Evolutionary conservation across 92 coral and sea anemone species (phyloP), one percentile per base, ranked within the genome.

Genomic region (Umimayanthus chanpuru): DNA sequence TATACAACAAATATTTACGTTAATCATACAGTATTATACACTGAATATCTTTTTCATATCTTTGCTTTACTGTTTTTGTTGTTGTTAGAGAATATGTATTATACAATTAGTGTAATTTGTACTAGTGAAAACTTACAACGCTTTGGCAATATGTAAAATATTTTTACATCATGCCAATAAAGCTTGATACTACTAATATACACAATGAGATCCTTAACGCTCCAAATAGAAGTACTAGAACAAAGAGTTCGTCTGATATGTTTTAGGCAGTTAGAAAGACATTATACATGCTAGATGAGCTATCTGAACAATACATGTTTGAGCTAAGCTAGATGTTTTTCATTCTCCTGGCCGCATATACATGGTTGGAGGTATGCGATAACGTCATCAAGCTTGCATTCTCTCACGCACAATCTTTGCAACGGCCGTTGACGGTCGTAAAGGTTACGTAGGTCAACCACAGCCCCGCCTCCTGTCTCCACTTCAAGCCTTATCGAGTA

Each of bases 341-440:
- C 25, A 61, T 61, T 61, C 68, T 25, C n/a, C 68, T 61, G 68
- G 68, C 68, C 26, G 68, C 68, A 61, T 18, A 61, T 61, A 25
- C 68, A 61, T 61, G 26, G 26, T 61, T 61, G 68, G 25, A 75
- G 79, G 49, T 3, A 18, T 23, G 44, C 79, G 50, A 18, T 75
- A 75, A 75, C 50, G 79, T 39, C 79, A 75, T 6, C 50, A 16
- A 9, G 53, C 25, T 6, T 43, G 44, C 9, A 75, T 75, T 75
- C 79, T 75, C 50, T 39, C 79, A 75, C 79, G 79, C 44, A 75
- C 50, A 26, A 9, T 5, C 25, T 43, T 14, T 75, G 4, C 25
- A 39, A 75, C 44, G 79, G 79, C 79, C 79, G 79, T 38, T 75
- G 79, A 75, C 79, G 79, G 79, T 75, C 79, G 79, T 75, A 75